Percentiles rank a stretch among this genome's conserved stretches.
Evolutionary conservation across 2,797 vertebrate genomes (phyloP).

Genomic region (Sebastes steindachneri): DNA sequence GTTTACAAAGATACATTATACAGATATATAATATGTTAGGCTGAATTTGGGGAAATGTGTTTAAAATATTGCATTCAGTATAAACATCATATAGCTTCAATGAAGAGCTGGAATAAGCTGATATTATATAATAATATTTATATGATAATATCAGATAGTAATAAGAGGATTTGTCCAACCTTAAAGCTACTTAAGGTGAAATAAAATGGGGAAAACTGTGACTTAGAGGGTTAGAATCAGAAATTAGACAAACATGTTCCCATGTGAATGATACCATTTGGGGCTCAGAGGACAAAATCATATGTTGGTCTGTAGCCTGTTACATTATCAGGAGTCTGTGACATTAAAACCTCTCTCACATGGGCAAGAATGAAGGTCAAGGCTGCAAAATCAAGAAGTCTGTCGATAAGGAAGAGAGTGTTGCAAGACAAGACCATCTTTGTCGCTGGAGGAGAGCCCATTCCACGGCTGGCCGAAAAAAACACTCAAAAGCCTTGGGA

Average conservation of each 20-base stretch:
- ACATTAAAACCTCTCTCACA: slow-evolving; percentile 4
- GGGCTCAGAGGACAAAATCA: not conserved
- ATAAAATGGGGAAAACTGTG: not conserved
- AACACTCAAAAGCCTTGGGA: too few species aligned
- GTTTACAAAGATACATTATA: not conserved
- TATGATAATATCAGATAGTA: not conserved
- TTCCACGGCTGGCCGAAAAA: too few species aligned
- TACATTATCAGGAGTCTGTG: not conserved
- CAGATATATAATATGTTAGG: not conserved
- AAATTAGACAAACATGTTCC: not conserved
- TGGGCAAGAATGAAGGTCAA: not conserved
- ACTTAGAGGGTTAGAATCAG: not conserved
- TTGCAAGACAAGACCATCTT: not conserved
- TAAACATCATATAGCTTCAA: not conserved
- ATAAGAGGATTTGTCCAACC: not conserved
- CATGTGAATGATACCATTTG: not conserved
- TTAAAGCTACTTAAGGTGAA: not conserved
- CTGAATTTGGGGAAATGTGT: not conserved
- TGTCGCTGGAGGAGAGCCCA: too few species aligned
- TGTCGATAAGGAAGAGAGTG: too few species aligned
- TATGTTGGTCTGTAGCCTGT: slow-evolving; percentile 1
- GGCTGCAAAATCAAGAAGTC: too few species aligned
- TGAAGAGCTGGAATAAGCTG: not conserved
- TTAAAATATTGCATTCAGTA: not conserved
- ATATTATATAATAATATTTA: not conserved